A percentile compares a stretch with the other conserved stretches of the same genome.
phyloP scores from a whole-genome alignment of 2,797 vertebrate genomes.

The Argyrosomus regius region DNA sequence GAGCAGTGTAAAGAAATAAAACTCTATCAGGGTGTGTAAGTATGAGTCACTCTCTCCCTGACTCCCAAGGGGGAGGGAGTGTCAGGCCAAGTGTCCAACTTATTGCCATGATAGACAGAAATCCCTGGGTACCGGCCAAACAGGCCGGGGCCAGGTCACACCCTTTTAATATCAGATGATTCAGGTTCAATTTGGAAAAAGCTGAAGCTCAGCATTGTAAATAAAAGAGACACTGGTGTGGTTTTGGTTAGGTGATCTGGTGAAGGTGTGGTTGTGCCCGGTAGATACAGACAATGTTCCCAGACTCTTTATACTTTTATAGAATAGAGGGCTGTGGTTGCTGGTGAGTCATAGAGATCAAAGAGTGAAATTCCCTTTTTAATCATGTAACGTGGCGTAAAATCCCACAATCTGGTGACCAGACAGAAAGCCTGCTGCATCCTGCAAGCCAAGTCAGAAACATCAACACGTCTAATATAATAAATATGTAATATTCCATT shows the following conservation, averaged over 20 bases:
- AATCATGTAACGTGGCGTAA: not conserved
- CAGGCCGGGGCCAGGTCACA: conserved; percentile 4
- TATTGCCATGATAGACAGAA: conserved; percentile 42
- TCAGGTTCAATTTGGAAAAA: conserved; percentile 33
- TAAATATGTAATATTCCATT: not conserved
- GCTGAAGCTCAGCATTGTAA: not conserved
- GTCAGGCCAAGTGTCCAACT: conserved; percentile 21
- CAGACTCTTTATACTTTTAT: conserved; percentile 36
- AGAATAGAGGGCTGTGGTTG: conserved; percentile 38
- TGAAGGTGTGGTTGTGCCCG: conserved; percentile 34
- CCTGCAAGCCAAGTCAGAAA: conserved; percentile 25
- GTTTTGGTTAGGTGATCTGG: conserved; percentile 24
- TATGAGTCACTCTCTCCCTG: conserved; percentile 62
- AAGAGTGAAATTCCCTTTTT: conserved; percentile 13
- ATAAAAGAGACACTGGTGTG: conserved; percentile 17
- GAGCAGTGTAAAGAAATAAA: conserved; percentile 16
- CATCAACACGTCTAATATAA: not conserved
- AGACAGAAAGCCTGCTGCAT: conserved; percentile 26
- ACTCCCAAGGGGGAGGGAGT: conserved; percentile 53
- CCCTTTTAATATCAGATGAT: conserved; percentile 34
- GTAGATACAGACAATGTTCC: conserved; percentile 25
- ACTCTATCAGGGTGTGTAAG: conserved; percentile 43
- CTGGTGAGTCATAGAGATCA: conserved; percentile 62
- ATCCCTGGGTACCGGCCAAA: conserved; percentile 13
- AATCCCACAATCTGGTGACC: conserved; percentile 8